Evolutionary conservation across 1,140 invertebrate genomes (phyloP), one percentile per base, ranked within the genome.

Genomic region (Ceratina calcarata): DNA sequence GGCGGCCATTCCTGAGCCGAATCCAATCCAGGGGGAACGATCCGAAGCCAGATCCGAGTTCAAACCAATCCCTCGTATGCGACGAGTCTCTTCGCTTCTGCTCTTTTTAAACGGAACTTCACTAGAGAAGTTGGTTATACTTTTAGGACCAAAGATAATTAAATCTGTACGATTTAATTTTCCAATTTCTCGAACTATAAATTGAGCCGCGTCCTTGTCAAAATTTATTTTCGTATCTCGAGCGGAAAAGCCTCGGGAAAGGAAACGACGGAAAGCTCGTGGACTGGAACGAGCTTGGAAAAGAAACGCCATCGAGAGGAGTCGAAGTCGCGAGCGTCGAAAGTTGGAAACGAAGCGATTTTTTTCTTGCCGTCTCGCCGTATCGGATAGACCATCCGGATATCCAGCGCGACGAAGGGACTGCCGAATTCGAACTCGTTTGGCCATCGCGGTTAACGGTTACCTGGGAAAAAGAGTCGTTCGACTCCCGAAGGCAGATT

Each of bases 1-100:
- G 37, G 37, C 82, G 66, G 82, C 83, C 83, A 84, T 85, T 86
- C 62, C 55, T 55, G 72, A 71, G 58, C 70, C 80, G 53, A 87
- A 83, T 77, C 75, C 85, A 77, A 86, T 86, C 78, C 84, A 78
- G 70, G 60, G 84, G 79, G 45, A 76, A 73, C 32, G 32, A 71
- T 78, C 49, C 32, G 20, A 62, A n/a, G 22, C 22, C n/a, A 37
- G 32, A 51, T 12, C 16, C 45, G 22, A 57, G 16, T 37, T 62
- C 8, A 60, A 68, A 68, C 37, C 53, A 65, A 68, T 58, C 55
- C 16, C 16, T 18, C 57, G 15, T 64, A 65, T 20, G 37, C 58
- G 24, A 60, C 45, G 55, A 58, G 8, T 60, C 4, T 22, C 18
- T 8, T 55, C 7, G 22, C 49, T 20, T 32, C 18, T 10, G 1